phyloP scores from a whole-genome alignment of 2,113 vertebrate species.

The Oxyura jamaicensis region DNA sequence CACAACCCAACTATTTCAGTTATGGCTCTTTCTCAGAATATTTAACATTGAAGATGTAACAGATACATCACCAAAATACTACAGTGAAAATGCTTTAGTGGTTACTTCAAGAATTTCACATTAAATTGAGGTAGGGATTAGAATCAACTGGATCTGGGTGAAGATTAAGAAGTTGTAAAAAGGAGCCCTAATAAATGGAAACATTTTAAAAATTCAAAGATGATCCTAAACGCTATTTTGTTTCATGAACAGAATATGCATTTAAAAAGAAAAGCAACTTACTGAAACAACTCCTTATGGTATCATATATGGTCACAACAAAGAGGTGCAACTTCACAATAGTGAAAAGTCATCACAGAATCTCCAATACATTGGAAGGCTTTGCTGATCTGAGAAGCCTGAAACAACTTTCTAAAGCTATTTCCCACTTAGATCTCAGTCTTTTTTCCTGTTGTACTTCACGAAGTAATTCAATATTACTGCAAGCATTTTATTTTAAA shows the following conservation, averaged over 20 bases:
- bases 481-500: neutral
- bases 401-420: neutral
- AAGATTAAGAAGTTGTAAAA: neutral
- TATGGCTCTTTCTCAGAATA: neutral
- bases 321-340: neutral
- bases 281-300: neutral
- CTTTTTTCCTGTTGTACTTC: neutral
- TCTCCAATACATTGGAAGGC: neutral
- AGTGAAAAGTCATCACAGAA: neutral
- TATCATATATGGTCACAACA: neutral
- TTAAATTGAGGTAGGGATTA: neutral
- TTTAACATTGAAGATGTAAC: neutral
- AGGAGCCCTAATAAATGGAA: neutral
- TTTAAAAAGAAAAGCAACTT: neutral
- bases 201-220: neutral
- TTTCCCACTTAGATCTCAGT: neutral
- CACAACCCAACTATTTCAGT: neutral
- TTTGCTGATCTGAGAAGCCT: neutral
- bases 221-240: rapidly evolving
- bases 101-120: neutral
- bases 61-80: neutral
- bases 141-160: neutral
- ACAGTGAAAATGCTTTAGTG: neutral
- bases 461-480: neutral
- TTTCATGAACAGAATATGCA: neutral